A percentile compares a stretch with the other conserved stretches of the same genome.
Evolutionary conservation across 2,113 vertebrate genomes (phyloP).

Genomic region (Pygoscelis antarcticus): DNA sequence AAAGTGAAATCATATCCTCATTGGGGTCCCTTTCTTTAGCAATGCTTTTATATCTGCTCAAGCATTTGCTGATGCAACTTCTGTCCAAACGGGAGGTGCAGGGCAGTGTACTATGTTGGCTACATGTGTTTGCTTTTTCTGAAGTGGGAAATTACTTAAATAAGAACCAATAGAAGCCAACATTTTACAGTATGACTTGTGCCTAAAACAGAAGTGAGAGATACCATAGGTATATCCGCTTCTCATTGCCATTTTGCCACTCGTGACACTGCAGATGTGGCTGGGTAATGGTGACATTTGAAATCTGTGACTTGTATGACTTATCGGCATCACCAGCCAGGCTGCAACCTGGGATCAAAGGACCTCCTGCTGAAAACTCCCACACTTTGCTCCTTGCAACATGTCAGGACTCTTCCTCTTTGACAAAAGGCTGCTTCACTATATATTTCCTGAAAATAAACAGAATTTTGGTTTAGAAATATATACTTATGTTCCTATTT

Average conservation of each 20-base stretch:
- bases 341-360: background rate
- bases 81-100: background rate
- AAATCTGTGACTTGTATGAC: background rate
- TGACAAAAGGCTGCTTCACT: background rate
- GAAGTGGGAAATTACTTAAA: background rate
- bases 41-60: background rate
- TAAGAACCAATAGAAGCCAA: background rate
- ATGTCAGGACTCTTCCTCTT: background rate
- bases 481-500: background rate
- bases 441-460: background rate
- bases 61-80: background rate
- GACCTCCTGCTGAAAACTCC: background rate
- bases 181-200: background rate
- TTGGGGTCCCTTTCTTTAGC: background rate
- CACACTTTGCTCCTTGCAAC: background rate
- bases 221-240: rapidly evolving
- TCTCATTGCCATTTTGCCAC: background rate
- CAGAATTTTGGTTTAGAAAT: background rate
- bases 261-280: background rate
- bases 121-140: background rate
- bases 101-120: background rate
- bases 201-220: background rate
- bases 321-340: background rate
- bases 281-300: background rate
- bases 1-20: background rate